Conservation (phyloP, 2,888 invertebrate genomes). For the Zaprionus obscuricornis region DNA sequence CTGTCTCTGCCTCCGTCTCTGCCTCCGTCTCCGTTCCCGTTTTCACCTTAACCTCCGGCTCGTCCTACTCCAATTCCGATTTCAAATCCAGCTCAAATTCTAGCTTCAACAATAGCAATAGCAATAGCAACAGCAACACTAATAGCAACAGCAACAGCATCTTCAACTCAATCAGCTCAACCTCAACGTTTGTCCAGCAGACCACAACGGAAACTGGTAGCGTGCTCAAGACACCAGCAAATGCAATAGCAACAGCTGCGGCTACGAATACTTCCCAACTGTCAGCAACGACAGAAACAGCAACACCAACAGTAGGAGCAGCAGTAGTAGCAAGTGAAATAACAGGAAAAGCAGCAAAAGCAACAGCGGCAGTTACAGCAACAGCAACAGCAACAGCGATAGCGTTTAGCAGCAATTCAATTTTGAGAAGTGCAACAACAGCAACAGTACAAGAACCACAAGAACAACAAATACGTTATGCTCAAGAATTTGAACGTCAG, state of each 20-base stretch:
- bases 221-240: conserved; percentile 45
- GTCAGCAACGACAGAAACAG: conserved; percentile 26
- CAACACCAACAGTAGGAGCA: conserved; percentile 19
- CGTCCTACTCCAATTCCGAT: neutral
- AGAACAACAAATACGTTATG: conserved; percentile 48
- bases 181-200: conserved; percentile 27
- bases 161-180: conserved; percentile 7
- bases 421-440: conserved; percentile 25
- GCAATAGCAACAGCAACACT: conserved; percentile 2
- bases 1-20: too few species aligned
- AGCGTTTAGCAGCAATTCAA: conserved; percentile 36
- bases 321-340: conserved; percentile 37
- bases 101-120: conserved; percentile 8
- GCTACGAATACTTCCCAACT: conserved; percentile 37
- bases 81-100: too few species aligned
- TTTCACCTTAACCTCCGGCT: conserved; percentile 19
- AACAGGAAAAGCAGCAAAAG: conserved; percentile 29
- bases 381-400: conserved; percentile 21
- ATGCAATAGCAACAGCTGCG: conserved; percentile 33
- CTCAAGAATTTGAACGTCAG: conserved; percentile 55
- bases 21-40: too few species aligned
- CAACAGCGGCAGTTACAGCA: conserved; percentile 23
- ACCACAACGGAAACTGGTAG: conserved; percentile 39
- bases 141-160: conserved; percentile 17
- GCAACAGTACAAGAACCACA: conserved; percentile 28